Evolutionary conservation across 2,888 invertebrate genomes (phyloP).

Genomic region (Lasius platythorax): DNA sequence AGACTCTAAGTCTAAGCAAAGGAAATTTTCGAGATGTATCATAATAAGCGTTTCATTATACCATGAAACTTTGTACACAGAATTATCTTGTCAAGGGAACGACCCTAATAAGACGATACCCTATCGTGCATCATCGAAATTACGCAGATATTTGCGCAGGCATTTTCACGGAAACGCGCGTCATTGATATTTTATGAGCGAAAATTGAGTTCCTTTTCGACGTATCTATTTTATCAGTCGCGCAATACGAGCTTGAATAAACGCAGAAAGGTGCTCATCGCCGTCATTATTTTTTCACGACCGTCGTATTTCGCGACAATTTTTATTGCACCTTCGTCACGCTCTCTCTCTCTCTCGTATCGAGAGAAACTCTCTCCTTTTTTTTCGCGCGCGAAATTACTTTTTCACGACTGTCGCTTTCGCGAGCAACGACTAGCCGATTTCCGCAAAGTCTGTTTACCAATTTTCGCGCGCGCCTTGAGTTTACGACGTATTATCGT

Average conservation of each 20-base stretch:
- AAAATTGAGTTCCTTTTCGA: background rate
- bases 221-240: background rate
- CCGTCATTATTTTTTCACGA: background rate
- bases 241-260: background rate
- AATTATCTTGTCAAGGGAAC: slow-evolving; percentile 45
- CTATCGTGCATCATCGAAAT: background rate
- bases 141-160: background rate
- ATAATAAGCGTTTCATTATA: slow-evolving; percentile 11
- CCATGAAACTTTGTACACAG: slow-evolving; percentile 48
- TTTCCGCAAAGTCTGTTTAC: slow-evolving; percentile 34
- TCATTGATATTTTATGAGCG: background rate
- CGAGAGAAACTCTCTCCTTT: background rate
- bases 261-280: background rate
- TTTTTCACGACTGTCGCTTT: slow-evolving; percentile 3
- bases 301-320: background rate
- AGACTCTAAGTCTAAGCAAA: slow-evolving; percentile 16
- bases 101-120: background rate
- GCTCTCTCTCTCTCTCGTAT: background rate
- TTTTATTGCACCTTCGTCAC: background rate
- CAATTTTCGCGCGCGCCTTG: slow-evolving; percentile 32
- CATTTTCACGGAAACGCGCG: background rate
- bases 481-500: slow-evolving; percentile 35
- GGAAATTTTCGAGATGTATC: slow-evolving; percentile 19
- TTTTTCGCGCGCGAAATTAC: background rate
- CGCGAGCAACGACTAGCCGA: background rate